These are phyloP conservation scores for Reticulitermes lucifugus DNA, from an alignment of 2,888 invertebrate species.

Conservation along the genomic window DNA sequence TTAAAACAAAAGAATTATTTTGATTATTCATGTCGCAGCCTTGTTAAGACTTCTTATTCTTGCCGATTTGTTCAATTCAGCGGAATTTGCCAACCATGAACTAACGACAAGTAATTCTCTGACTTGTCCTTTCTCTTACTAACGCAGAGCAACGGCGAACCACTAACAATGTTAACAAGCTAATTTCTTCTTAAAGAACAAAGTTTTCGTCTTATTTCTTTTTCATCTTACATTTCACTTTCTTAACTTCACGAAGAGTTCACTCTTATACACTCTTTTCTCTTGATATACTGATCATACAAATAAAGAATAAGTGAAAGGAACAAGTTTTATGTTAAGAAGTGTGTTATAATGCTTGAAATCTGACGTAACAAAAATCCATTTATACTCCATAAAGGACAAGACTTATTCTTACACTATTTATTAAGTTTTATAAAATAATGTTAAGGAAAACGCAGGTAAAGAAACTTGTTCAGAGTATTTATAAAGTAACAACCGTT, in stretches of 20 bases:
- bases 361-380: too few relatives aligned
- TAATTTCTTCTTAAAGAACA: slow-evolving; percentile 16
- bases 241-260: background rate
- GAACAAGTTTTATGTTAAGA: background rate
- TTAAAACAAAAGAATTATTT: background rate
- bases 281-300: background rate
- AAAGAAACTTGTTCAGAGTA: too few relatives aligned
- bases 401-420: too few relatives aligned
- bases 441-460: background rate
- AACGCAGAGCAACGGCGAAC: background rate
- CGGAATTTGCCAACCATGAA: slow-evolving; percentile 1
- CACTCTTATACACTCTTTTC: background rate
- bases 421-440: too few relatives aligned
- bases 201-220: slow-evolving; percentile 8
- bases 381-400: too few relatives aligned
- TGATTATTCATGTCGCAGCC: background rate
- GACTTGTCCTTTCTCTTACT: slow-evolving; percentile 14
- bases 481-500: too few relatives aligned
- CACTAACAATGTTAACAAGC: slow-evolving; percentile 31
- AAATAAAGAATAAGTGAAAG: background rate
- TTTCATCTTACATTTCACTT: background rate
- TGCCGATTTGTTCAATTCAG: slow-evolving; percentile 8
- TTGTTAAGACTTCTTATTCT: background rate
- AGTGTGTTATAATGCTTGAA: too few relatives aligned
- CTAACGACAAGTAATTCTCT: slow-evolving; percentile 33